Conservation (phyloP, 2,113 vertebrate species). For the Burhinus oedicnemus region DNA sequence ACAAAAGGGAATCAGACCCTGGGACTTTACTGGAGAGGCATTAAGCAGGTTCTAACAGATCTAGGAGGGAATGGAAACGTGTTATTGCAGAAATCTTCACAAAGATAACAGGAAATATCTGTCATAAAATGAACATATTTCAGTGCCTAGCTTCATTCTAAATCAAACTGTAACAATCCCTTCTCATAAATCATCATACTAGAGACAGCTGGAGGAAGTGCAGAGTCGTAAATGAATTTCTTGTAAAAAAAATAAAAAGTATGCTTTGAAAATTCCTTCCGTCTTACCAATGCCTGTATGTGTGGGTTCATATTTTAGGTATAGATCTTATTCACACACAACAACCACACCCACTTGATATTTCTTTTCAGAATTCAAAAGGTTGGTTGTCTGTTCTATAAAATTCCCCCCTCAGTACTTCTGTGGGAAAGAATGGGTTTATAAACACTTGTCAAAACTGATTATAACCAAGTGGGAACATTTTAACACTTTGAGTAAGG, state of each 20-base stretch:
- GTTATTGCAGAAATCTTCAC: not conserved
- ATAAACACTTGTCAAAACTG: constrained; percentile 32
- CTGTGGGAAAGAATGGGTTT: not conserved
- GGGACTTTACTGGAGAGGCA: not conserved
- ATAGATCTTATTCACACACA: not conserved
- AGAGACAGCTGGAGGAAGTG: constrained; percentile 35
- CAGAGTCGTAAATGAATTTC: constrained; percentile 55
- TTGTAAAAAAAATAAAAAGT: not conserved
- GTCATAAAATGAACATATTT: not conserved
- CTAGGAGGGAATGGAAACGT: not conserved
- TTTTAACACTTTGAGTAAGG: not conserved
- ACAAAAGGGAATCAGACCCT: constrained; percentile 22
- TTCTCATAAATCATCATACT: constrained; percentile 54
- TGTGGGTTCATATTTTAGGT: not conserved
- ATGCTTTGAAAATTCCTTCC: not conserved
- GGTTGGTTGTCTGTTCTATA: constrained; percentile 24
- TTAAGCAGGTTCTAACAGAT: constrained; percentile 9
- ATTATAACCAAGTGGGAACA: not conserved
- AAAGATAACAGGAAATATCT: constrained; percentile 46
- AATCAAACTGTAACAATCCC: constrained; percentile 60
- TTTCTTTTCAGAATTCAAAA: constrained; percentile 55
- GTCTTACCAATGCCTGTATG: constrained; percentile 13
- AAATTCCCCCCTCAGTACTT: not conserved
- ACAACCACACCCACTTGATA: constrained; percentile 29
- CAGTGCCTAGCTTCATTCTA: constrained; percentile 48